Percentiles rank a stretch among this genome's conserved stretches.
Conservation (phyloP, 2,797 vertebrate species). For the Philypnodon macrostomus region DNA sequence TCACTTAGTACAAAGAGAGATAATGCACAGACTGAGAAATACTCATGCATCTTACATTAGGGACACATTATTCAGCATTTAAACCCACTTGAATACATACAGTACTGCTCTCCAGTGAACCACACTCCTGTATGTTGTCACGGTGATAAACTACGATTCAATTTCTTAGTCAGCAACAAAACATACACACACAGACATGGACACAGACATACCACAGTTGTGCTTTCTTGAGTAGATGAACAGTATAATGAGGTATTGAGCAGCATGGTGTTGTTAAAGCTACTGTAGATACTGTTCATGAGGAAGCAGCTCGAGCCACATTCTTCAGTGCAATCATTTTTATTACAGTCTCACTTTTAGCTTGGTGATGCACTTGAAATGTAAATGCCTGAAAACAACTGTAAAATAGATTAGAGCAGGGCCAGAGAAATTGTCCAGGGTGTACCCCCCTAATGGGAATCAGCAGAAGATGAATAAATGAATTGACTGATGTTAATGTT, state of each 20-base stretch:
- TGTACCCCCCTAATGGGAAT: too few relatives aligned
- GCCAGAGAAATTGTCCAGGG: slow-evolving; percentile 13
- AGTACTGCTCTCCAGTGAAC: slow-evolving; percentile 1
- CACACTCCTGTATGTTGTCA: slow-evolving; percentile 44
- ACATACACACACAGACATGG: slow-evolving; percentile 22
- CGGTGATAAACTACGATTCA: slow-evolving; percentile 52
- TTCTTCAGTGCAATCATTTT: slow-evolving; percentile 10
- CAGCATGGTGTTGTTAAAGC: slow-evolving; percentile 29
- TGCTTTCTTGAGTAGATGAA: slow-evolving; percentile 20
- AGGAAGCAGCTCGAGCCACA: slow-evolving; percentile 19
- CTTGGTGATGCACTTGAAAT: slow-evolving; percentile 25
- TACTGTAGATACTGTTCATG: slow-evolving; percentile 29
- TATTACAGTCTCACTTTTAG: slow-evolving; percentile 7
- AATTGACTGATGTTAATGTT: too few relatives aligned
- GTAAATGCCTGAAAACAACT: slow-evolving; percentile 13
- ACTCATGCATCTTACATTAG: slow-evolving; percentile 41
- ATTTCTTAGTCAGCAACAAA: slow-evolving; percentile 58
- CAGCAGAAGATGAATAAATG: too few relatives aligned
- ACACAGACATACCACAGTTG: slow-evolving; percentile 11
- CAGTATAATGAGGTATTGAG: slow-evolving; percentile 44
- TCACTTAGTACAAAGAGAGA: slow-evolving; percentile 30
- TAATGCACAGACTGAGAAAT: slow-evolving; percentile 4
- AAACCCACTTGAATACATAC: slow-evolving; percentile 8
- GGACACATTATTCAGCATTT: slow-evolving; percentile 56
- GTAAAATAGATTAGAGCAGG: slow-evolving; percentile 30